A percentile compares a stretch with the other conserved stretches of the same genome.
phyloP scores from a whole-genome alignment of 2,113 vertebrate species.

The Strigops habroptila region DNA sequence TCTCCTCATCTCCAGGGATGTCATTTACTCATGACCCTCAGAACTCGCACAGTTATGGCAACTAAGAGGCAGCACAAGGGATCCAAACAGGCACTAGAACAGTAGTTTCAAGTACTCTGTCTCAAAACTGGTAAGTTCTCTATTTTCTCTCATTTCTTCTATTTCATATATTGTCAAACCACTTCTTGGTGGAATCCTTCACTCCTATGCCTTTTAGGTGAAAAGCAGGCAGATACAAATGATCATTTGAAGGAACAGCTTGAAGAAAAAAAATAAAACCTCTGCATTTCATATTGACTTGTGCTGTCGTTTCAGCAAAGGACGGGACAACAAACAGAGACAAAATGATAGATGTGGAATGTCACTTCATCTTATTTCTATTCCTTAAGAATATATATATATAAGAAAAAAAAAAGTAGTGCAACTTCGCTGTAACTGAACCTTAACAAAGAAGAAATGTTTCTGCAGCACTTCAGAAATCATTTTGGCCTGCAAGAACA shows the following conservation, averaged over 20 bases:
- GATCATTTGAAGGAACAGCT: background rate
- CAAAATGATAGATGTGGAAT: background rate
- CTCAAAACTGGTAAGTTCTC: background rate
- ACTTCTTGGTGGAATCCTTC: background rate
- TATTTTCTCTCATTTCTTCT: background rate
- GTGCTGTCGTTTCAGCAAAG: background rate
- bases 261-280: background rate
- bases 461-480: background rate
- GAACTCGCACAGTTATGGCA: background rate
- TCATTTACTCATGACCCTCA: background rate
- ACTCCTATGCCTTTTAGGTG: background rate
- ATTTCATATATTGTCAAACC: background rate
- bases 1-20: background rate
- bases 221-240: background rate
- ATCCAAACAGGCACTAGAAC: background rate
- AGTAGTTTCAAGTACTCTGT: background rate
- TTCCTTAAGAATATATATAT: background rate
- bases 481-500: background rate
- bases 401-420: background rate
- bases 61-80: background rate
- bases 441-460: background rate
- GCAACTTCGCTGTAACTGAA: background rate
- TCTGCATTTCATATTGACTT: background rate
- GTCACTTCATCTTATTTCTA: constrained; percentile 23
- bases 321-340: background rate